A percentile compares a stretch with the other conserved stretches of the same genome.
phyloP scores from a whole-genome alignment of 2,888 invertebrate species.

The Autographa gamma region DNA sequence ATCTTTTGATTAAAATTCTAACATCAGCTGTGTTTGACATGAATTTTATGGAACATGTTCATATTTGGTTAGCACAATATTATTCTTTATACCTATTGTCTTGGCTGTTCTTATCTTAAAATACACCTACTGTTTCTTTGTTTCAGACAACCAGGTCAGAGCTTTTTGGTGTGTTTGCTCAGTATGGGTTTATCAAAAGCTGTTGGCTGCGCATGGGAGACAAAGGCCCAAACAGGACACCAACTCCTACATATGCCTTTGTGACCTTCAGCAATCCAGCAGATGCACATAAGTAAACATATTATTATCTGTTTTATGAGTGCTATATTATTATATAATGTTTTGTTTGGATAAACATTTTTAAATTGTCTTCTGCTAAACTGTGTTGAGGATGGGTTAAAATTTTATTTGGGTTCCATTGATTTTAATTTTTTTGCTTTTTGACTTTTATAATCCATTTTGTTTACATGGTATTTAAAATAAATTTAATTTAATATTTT shows the following conservation, averaged over 20 bases:
- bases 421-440: too few relatives aligned
- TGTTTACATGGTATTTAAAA: too few relatives aligned
- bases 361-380: too few relatives aligned
- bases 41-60: not conserved
- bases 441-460: too few relatives aligned
- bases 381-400: too few relatives aligned
- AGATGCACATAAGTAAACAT: conserved; percentile 87
- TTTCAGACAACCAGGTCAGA: conserved; percentile 88
- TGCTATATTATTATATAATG: not conserved
- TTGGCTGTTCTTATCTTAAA: not conserved
- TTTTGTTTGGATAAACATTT: not conserved
- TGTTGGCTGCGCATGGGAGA: conserved; percentile 87
- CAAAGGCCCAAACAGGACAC: conserved; percentile 71
- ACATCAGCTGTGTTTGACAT: not conserved
- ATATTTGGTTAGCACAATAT: too few relatives aligned
- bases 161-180: conserved; percentile 86
- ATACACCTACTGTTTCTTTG: conserved; percentile 3
- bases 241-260: conserved; percentile 87
- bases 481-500: too few relatives aligned
- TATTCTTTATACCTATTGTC: too few relatives aligned
- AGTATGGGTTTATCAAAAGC: conserved; percentile 88
- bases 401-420: too few relatives aligned
- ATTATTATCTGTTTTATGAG: not conserved
- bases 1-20: not conserved
- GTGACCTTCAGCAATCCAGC: conserved; percentile 86